A percentile compares a stretch with the other conserved stretches of the same genome.
Evolutionary conservation across 2,888 invertebrate genomes (phyloP).

Genomic region (Pterostichus niger): DNA sequence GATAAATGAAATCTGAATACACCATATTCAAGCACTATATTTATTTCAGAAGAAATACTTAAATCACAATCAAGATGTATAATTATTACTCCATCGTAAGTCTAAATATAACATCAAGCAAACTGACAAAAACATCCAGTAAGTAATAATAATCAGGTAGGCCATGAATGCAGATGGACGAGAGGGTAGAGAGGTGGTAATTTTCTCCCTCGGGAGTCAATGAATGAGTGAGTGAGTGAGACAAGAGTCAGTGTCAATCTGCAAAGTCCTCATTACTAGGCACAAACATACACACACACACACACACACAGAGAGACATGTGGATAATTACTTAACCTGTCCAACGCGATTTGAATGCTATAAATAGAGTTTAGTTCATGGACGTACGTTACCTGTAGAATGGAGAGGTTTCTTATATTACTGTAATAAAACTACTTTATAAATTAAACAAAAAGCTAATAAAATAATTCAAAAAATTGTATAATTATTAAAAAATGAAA

Average conservation of each 20-base stretch:
- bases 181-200: neutral
- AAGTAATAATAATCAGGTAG: neutral
- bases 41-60: too few species aligned
- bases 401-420: too few species aligned
- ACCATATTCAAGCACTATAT: too few species aligned
- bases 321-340: constrained; percentile 15
- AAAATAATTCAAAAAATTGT: too few species aligned
- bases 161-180: neutral
- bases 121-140: neutral
- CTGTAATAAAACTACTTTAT: too few species aligned
- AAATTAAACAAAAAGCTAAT: too few species aligned
- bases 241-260: neutral
- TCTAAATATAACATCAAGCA: too few species aligned
- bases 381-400: too few species aligned
- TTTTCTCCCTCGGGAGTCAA: neutral
- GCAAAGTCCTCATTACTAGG: constrained; percentile 8
- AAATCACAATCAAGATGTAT: too few species aligned
- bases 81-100: too few species aligned
- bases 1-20: too few species aligned
- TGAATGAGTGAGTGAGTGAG: constrained; percentile 1
- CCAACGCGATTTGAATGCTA: constrained; percentile 1
- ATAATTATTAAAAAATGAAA: too few species aligned
- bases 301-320: neutral
- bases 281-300: neutral
- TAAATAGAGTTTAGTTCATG: neutral